These are phyloP conservation scores for Agrilus planipennis DNA, from an alignment of 1,140 invertebrate genomes.

Conservation along the genomic window DNA sequence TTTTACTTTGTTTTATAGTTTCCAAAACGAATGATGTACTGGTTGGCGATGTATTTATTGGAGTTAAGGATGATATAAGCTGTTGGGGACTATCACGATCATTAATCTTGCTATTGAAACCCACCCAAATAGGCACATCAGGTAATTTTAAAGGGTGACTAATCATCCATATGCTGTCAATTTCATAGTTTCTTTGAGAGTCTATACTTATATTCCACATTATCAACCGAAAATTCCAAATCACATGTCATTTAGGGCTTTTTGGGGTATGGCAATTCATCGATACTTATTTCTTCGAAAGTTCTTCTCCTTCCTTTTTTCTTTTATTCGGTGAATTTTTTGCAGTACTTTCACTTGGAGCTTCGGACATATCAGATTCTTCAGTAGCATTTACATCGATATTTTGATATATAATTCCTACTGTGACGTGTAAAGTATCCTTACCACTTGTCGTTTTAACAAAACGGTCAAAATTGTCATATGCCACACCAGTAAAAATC, in stretches of 20 bases:
- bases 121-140: not conserved
- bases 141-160: constrained; percentile 11
- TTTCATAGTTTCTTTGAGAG: constrained; percentile 4
- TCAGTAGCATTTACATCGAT: too few species aligned
- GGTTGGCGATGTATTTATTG: not conserved
- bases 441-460: constrained; percentile 34
- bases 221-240: constrained; percentile 1
- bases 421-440: constrained; percentile 37
- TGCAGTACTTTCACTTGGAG: not conserved
- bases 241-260: constrained; percentile 3
- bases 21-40: not conserved
- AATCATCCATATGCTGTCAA: constrained; percentile 14
- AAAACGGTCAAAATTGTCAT: constrained; percentile 36
- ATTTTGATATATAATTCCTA: constrained; percentile 35
- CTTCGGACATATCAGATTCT: constrained; percentile 4
- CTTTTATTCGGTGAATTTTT: not conserved
- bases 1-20: not conserved
- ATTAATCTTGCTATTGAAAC: not conserved
- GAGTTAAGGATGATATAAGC: not conserved
- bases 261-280: not conserved
- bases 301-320: not conserved
- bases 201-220: constrained; percentile 6
- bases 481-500: constrained; percentile 29
- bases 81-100: not conserved
- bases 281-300: not conserved